These are phyloP conservation scores for Periophthalmus modestus DNA, from an alignment of 2,113 vertebrate genomes.

Conservation along the genomic window DNA sequence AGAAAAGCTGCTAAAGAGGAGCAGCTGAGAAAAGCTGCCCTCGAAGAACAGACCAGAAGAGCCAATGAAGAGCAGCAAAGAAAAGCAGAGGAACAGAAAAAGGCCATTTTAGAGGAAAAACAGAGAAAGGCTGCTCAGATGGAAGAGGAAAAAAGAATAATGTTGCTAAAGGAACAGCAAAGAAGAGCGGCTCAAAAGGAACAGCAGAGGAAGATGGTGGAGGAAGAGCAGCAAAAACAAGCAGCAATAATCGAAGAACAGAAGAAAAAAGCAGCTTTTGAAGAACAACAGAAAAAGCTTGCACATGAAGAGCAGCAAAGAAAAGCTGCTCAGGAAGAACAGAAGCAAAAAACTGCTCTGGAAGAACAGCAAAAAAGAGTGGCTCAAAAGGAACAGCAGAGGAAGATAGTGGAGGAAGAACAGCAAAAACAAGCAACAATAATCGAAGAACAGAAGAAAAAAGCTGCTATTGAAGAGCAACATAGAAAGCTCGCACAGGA, in stretches of 20 bases:
- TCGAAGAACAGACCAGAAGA: background rate
- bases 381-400: background rate
- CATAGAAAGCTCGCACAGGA: background rate
- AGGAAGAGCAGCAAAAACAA: slow-evolving; percentile 9
- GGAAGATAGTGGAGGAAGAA: background rate
- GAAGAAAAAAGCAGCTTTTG: background rate
- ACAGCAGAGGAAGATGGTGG: background rate
- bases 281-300: background rate
- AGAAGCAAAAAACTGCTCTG: background rate
- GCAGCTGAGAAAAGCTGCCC: too few species aligned
- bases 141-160: slow-evolving; percentile 11
- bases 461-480: background rate
- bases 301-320: background rate
- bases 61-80: background rate
- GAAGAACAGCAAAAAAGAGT: slow-evolving; percentile 22
- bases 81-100: background rate
- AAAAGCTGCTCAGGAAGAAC: background rate
- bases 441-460: slow-evolving; percentile 6
- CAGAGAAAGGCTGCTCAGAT: background rate
- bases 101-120: background rate
- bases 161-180: background rate
- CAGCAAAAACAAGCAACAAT: background rate
- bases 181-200: slow-evolving; percentile 21
- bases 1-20: background rate
- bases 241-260: background rate